These are phyloP conservation scores for Mormoops blainvillei DNA, from an alignment of 2,113 vertebrate genomes.

Conservation along the genomic window DNA sequence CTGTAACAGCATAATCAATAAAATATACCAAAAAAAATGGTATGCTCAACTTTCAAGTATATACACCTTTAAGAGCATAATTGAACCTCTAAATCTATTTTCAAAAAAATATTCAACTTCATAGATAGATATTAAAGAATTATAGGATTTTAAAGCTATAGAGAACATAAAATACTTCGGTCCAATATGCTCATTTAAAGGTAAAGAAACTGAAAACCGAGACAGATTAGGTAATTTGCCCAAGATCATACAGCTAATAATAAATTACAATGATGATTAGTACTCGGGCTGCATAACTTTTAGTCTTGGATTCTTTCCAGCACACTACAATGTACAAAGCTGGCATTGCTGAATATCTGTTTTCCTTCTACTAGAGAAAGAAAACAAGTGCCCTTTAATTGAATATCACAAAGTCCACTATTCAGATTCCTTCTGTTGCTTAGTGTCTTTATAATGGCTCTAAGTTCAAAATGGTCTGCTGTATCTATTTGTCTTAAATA, in stretches of 20 bases:
- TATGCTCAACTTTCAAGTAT: neutral
- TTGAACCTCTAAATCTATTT: neutral
- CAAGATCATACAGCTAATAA: neutral
- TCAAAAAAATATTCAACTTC: neutral
- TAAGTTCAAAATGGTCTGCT: slow-evolving; percentile 44
- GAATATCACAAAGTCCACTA: slow-evolving; percentile 29
- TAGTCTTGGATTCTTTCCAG: neutral
- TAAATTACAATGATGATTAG: neutral
- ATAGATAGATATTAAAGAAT: neutral
- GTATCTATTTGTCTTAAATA: slow-evolving; percentile 42
- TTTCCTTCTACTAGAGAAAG: neutral
- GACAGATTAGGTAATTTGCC: neutral
- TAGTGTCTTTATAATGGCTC: slow-evolving; percentile 29
- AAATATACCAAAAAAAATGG: no score
- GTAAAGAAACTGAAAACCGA: neutral
- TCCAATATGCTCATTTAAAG: neutral
- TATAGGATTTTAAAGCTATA: neutral
- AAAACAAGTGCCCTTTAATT: slow-evolving; percentile 3
- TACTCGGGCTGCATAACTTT: neutral
- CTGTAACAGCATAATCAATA: no score
- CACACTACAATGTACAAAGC: neutral
- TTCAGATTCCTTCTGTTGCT: neutral
- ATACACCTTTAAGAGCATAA: neutral
- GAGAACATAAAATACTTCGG: neutral
- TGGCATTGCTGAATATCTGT: neutral